These are phyloP conservation scores for Luperina testacea DNA, from an alignment of 2,888 invertebrate genomes.

Conservation along the genomic window DNA sequence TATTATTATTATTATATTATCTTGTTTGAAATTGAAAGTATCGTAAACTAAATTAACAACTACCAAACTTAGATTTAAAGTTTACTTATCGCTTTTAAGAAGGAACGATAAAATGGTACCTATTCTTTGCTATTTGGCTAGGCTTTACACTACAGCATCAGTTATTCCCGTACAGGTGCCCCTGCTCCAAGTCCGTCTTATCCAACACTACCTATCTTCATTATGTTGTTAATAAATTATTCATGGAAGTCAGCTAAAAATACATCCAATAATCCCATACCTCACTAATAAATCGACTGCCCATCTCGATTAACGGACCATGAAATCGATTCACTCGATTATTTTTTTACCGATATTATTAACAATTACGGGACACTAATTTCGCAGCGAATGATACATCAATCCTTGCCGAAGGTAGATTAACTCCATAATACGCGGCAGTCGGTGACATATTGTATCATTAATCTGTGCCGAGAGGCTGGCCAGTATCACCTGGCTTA, in stretches of 20 bases:
- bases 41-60: neutral
- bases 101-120: neutral
- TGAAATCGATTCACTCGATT: conserved; percentile 44
- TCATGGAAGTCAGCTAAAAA: neutral
- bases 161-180: too few species aligned
- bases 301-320: conserved; percentile 39
- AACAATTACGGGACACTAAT: conserved; percentile 62
- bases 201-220: too few species aligned
- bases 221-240: neutral
- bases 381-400: conserved; percentile 65
- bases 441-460: conserved; percentile 77
- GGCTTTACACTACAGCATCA: neutral
- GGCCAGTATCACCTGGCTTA: conserved; percentile 53
- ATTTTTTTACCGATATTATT: conserved; percentile 57
- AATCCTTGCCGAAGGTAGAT: conserved; percentile 72
- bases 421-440: conserved; percentile 72
- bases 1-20: too few species aligned
- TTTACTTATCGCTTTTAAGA: neutral
- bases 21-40: too few species aligned
- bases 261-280: neutral
- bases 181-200: too few species aligned
- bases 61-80: neutral
- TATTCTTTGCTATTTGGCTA: neutral
- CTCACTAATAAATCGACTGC: conserved; percentile 30
- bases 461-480: conserved; percentile 72